phyloP scores from a whole-genome alignment of 2,113 vertebrate species.

The Stegastes partitus region DNA sequence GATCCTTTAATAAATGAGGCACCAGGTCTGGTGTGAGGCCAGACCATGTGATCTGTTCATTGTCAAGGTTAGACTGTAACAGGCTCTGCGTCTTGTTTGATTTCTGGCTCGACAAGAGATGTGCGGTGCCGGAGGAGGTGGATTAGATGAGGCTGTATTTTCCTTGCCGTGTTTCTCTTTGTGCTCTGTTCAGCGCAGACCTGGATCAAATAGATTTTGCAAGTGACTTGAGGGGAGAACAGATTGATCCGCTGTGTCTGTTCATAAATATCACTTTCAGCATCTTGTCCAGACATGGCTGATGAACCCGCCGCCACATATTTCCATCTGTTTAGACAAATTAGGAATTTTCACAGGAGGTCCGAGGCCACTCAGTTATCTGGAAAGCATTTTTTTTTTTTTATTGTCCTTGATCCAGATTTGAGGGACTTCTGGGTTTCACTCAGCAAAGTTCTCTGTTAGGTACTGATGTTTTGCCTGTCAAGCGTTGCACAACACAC shows the following conservation, averaged over 20 bases:
- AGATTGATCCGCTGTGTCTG: constrained; percentile 40
- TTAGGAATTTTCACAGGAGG: neutral
- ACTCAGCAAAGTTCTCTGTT: neutral
- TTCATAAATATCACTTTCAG: neutral
- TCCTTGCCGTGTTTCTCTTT: constrained; percentile 37
- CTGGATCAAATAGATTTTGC: constrained; percentile 48
- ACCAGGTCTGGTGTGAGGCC: constrained; percentile 61
- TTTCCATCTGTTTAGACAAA: constrained; percentile 17
- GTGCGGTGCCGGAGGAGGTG: constrained; percentile 51
- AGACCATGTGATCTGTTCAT: constrained; percentile 71
- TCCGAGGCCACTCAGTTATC: neutral
- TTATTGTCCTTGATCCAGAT: neutral
- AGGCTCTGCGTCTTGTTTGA: constrained; percentile 49
- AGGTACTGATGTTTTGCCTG: neutral
- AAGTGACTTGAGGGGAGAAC: constrained; percentile 37
- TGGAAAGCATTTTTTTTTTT: neutral
- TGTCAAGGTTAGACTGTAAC: constrained; percentile 59
- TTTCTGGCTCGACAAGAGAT: constrained; percentile 50
- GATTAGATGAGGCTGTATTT: constrained; percentile 62
- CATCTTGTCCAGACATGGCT: constrained; percentile 7
- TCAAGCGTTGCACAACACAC: neutral
- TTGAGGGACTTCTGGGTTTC: neutral
- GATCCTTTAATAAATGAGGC: constrained; percentile 67
- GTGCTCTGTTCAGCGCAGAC: constrained; percentile 32
- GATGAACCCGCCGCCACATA: neutral